Percentiles rank a stretch among this genome's conserved stretches.
Evolutionary conservation across 2,113 vertebrate species (phyloP).

Genomic region (Setophaga kirtlandii): DNA sequence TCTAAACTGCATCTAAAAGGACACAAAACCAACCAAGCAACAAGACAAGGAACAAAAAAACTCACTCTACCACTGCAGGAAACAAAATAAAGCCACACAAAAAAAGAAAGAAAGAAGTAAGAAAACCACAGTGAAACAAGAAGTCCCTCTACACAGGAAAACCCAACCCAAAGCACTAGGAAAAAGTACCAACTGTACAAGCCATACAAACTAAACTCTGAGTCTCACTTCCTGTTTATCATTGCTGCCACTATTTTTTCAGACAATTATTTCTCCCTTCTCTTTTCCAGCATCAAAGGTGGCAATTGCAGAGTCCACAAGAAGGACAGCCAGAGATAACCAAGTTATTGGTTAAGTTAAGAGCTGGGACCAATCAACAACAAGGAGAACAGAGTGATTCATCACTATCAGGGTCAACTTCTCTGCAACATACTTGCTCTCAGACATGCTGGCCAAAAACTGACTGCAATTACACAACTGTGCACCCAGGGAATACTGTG

Average conservation of each 20-base stretch:
- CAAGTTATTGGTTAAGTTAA: not conserved
- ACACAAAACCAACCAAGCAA: not conserved
- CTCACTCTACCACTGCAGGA: not conserved
- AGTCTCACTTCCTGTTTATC: conserved; percentile 11
- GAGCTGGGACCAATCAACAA: not conserved
- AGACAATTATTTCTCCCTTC: not conserved
- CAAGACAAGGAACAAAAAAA: not conserved
- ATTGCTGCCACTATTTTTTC: not conserved
- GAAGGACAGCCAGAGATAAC: not conserved
- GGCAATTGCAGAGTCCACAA: not conserved
- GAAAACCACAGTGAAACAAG: not conserved
- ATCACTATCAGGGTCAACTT: not conserved
- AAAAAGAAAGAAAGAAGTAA: not conserved
- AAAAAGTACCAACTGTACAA: not conserved
- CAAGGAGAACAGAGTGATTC: not conserved
- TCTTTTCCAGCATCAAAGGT: not conserved
- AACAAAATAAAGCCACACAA: not conserved
- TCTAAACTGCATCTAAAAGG: not conserved
- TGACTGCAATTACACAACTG: not conserved
- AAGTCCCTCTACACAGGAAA: conserved; percentile 28
- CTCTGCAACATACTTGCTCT: not conserved
- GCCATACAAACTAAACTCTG: not conserved
- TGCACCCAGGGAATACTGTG: not conserved
- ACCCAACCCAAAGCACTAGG: conserved; percentile 1
- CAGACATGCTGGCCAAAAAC: not conserved